Evolutionary conservation across 2,888 invertebrate species (phyloP).

Genomic region (Micropterix aruncella): DNA sequence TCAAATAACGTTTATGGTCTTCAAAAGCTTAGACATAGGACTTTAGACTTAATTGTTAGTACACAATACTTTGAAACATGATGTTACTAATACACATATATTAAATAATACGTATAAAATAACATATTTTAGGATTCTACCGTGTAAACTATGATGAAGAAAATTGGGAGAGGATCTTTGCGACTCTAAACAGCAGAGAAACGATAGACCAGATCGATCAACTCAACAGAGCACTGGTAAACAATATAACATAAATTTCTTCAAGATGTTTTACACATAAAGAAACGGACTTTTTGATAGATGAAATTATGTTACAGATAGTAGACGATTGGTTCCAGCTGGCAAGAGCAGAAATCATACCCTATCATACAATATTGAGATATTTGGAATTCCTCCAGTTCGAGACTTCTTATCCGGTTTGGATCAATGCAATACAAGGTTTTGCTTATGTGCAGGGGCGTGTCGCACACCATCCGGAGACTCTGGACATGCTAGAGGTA

Average conservation of each 20-base stretch:
- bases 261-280: not conserved
- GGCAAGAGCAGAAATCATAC: slow-evolving; percentile 35
- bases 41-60: no score
- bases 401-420: slow-evolving; percentile 54
- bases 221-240: not conserved
- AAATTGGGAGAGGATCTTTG: not conserved
- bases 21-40: no score
- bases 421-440: slow-evolving; percentile 45
- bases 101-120: no score
- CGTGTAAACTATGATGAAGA: not conserved
- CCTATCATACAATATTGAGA: slow-evolving; percentile 38
- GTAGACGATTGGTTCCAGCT: slow-evolving; percentile 51
- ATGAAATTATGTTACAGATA: no score
- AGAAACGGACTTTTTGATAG: not conserved
- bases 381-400: slow-evolving; percentile 40
- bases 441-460: slow-evolving; percentile 28
- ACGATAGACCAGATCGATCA: not conserved
- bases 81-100: no score
- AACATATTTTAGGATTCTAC: not conserved
- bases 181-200: not conserved
- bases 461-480: slow-evolving; percentile 23
- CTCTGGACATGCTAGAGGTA: slow-evolving; percentile 20
- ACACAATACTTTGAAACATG: no score
- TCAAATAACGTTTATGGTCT: no score
- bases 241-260: no score